A percentile compares a stretch with the other conserved stretches of the same genome.
Conservation (phyloP, 2,888 invertebrate genomes). For the Calameuta filiformis region DNA sequence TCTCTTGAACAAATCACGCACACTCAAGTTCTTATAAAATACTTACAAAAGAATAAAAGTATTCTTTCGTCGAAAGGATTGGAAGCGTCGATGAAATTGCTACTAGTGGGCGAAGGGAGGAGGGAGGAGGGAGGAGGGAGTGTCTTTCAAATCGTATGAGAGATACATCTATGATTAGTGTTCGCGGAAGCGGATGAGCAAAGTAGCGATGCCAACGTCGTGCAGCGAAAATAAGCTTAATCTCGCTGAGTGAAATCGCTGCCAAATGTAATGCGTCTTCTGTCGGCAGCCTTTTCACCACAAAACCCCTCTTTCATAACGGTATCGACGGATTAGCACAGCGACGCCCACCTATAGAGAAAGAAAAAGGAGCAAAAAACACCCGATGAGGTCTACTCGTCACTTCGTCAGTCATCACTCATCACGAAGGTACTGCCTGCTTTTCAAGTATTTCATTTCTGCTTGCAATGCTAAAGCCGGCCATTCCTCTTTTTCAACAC, state of each 20-base stretch:
- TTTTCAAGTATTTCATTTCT: constrained; percentile 62
- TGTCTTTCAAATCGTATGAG: constrained; percentile 31
- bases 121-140: neutral
- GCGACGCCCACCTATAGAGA: constrained; percentile 30
- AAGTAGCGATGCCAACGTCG: constrained; percentile 21
- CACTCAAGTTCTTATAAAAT: too few species aligned
- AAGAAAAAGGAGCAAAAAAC: constrained; percentile 19
- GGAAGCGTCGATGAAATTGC: neutral
- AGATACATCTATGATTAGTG: constrained; percentile 42
- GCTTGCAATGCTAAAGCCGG: constrained; percentile 54
- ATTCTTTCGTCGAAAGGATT: neutral
- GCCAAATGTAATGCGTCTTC: constrained; percentile 63
- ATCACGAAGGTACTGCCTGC: constrained; percentile 12
- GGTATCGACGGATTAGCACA: constrained; percentile 54
- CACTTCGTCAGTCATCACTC: neutral
- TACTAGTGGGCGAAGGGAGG: neutral
- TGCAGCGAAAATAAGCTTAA: constrained; percentile 63
- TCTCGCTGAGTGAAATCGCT: constrained; percentile 63
- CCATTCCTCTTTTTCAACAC: neutral
- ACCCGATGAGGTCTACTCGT: neutral
- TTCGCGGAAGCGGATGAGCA: constrained; percentile 16
- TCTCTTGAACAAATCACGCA: too few species aligned
- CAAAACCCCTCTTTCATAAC: constrained; percentile 11
- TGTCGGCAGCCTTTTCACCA: constrained; percentile 32
- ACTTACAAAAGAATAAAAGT: neutral